Base-by-base conservation (phyloP, 2,113 vertebrate genomes). In the Pyxicephalus adspersus region DNA sequence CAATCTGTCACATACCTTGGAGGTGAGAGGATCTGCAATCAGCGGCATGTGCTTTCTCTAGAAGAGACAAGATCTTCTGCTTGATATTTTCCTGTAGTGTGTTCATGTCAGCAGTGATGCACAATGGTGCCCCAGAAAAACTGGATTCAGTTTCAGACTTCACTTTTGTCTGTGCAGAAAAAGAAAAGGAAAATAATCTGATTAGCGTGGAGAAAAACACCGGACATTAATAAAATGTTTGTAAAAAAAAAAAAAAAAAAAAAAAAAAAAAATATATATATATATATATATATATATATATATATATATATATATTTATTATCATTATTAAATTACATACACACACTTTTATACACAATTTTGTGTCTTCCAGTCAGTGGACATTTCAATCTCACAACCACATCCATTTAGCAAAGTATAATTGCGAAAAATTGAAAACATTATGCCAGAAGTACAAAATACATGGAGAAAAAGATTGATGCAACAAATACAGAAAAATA, bases 1-100 rank as follows among this genome's bases (percentile, higher is more conserved):
- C 38, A 38, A 38, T 13, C 38, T 45, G 8, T 54, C 50, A 74
- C 71, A 45, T 65, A 81, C 79, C 79, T 74, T 81, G 79, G 4
- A 81, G 29, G 55, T 74, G 79, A 19, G 79, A 74, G n/a, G 79
- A 81, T 74, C 79, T 25, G 68, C 68, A 74, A 17, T 81, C 79
- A 16, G 70, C 79, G 25, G 79, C 60, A 45, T 74, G 60, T 4
- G 79, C 70, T 51, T 74, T 81, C 57, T 81, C 70, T 19, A 81
- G 31, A 1, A 81, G 18, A 0, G 70, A 50, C 28, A 81, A 45
- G 25, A 81, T 81, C 70, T 74, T 81, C 19, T 45, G 60, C 50
- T 81, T 50, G 22, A 81, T 60, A 34, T 81, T 11, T 34, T 22
- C 55, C 25, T 45, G 79, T 81, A 74, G 68, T 65, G 79, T 64